A percentile compares a stretch with the other conserved stretches of the same genome.
Evolutionary conservation across 1,140 invertebrate species (phyloP).

Genomic region (Cataglyphis hispanica): DNA sequence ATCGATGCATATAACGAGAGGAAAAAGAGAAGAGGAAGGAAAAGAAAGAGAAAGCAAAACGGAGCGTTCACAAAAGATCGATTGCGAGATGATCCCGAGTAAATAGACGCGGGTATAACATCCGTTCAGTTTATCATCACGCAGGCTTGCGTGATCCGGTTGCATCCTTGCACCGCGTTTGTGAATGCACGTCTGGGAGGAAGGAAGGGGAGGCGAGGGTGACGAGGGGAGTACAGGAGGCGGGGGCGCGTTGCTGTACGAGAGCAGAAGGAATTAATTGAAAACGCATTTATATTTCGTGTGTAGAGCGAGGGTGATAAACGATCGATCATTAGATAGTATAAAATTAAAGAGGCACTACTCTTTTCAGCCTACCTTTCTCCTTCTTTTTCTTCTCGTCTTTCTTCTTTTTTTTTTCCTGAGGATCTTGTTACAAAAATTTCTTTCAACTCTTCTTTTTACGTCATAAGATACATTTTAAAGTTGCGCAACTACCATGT

Average conservation of each 20-base stretch:
- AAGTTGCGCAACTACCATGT: neutral
- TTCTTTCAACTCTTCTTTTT: neutral
- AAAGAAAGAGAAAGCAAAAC: neutral
- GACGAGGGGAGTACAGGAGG: too few relatives aligned
- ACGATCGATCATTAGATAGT: slow-evolving; percentile 67
- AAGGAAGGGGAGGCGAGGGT: too few relatives aligned
- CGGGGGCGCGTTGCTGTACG: slow-evolving; percentile 42
- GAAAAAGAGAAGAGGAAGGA: neutral
- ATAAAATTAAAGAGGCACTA: slow-evolving; percentile 60
- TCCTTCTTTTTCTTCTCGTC: neutral
- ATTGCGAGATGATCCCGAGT: slow-evolving; percentile 36
- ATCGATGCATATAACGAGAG: slow-evolving; percentile 19
- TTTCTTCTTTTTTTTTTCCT: neutral
- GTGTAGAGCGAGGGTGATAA: slow-evolving; percentile 79
- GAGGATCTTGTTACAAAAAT: slow-evolving; percentile 12
- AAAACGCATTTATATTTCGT: slow-evolving; percentile 82
- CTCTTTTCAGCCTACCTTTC: neutral
- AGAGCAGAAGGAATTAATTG: slow-evolving; percentile 80
- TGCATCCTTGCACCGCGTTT: slow-evolving; percentile 59
- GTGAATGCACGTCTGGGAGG: slow-evolving; percentile 59
- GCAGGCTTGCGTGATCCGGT: slow-evolving; percentile 76
- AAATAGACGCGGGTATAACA: slow-evolving; percentile 62
- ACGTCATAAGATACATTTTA: neutral
- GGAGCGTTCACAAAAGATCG: slow-evolving; percentile 46
- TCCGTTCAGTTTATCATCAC: slow-evolving; percentile 75